phyloP scores from a whole-genome alignment of 2,113 vertebrate genomes.

The Gymnarchus niloticus region DNA sequence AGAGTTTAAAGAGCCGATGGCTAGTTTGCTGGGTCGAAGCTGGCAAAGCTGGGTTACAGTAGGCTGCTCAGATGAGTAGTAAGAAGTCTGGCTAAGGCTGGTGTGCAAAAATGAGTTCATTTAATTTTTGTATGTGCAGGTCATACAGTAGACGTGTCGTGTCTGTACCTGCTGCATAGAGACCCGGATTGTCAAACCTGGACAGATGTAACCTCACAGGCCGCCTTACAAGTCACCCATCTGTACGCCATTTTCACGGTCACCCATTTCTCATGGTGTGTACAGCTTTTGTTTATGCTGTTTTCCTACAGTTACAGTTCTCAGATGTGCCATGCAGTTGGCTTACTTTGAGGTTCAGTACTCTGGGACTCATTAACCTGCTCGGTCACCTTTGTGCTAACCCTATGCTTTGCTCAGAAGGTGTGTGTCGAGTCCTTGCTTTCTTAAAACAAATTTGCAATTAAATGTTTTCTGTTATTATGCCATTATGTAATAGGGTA shows the following conservation, averaged over 20 bases:
- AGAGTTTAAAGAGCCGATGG: neutral
- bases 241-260: slow-evolving; percentile 85
- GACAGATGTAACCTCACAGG: slow-evolving; percentile 84
- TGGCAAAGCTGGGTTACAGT: neutral
- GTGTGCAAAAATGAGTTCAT: neutral
- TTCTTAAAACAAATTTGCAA: too few relatives aligned
- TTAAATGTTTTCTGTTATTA: too few relatives aligned
- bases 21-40: neutral
- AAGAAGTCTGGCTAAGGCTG: neutral
- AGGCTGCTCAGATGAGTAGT: neutral
- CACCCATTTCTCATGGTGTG: slow-evolving; percentile 91
- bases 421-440: too few relatives aligned
- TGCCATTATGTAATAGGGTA: too few relatives aligned
- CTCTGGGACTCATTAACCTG: too few relatives aligned
- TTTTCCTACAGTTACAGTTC: neutral
- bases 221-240: slow-evolving; percentile 76
- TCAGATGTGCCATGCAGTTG: too few relatives aligned
- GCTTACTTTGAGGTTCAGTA: too few relatives aligned
- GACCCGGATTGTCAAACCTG: slow-evolving; percentile 72
- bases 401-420: too few relatives aligned
- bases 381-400: too few relatives aligned
- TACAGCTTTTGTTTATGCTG: neutral
- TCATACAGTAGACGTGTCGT: slow-evolving; percentile 68
- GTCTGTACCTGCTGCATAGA: slow-evolving; percentile 76
- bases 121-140: slow-evolving; percentile 52